Base-by-base conservation (phyloP, 2,113 vertebrate species). In the Potamarius usumacintae region DNA sequence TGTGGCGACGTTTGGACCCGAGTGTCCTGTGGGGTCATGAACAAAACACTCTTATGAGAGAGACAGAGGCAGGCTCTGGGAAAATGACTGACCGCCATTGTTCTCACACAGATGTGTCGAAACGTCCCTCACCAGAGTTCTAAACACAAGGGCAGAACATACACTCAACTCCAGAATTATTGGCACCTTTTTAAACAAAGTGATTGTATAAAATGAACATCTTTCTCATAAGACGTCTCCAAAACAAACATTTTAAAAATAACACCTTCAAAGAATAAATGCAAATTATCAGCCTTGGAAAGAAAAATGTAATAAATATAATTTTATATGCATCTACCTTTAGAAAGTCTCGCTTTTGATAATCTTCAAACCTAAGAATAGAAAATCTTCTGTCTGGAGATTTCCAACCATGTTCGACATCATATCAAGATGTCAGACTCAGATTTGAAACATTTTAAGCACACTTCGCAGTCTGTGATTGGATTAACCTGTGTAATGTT, bases 41-140 rank as follows among this genome's bases (percentile, higher is more conserved):
- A 90, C 90, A 90, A 72, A 86, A 55, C 53, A 78, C 80, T 84
- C 63, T 85, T 88, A 86, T 86, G 76, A 86, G 62, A 67, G 69
- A 78, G 71, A 83, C 79, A 74, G 65, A 63, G 79, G 22, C n/a
- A 57, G 86, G 86, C 78, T 72, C 79, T 60, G 58, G 60, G 67
- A 42, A 84, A 87, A 69, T 53, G 58, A 89, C 89, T 87, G 89
- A 78, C 52, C 17, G 6, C 60, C 74, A 87, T 90, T 90, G 90
- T 90, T 58, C 57, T 82, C 85, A 65, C 34, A 62, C 87, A 90
- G 89, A 90, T 90, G 87, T 89, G 82, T 57, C 17, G 65, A 72
- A 30, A 6, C 27, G 8, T 88, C 34, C 9, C 27, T 80, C 42
- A 48, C 82, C 86, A 62, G 7, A 4, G 15, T 6, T 27, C 84